These are phyloP conservation scores for Crambe crambe DNA, from an alignment of 37 sponge, comb jelly and placozoan species.

Conservation along the genomic window DNA sequence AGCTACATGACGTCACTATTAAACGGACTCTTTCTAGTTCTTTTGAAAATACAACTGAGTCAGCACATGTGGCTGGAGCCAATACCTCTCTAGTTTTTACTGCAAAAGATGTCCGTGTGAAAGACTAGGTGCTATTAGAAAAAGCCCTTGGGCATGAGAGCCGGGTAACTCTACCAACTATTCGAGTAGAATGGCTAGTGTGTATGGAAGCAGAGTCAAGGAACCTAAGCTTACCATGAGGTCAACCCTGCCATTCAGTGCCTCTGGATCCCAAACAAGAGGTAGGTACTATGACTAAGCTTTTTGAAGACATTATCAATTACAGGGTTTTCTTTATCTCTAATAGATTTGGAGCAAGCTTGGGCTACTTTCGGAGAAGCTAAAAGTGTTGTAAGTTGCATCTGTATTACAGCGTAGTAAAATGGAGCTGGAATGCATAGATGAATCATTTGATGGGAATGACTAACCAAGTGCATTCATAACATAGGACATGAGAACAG, in stretches of 20 bases:
- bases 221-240: constrained; percentile 28
- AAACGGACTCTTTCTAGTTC: background rate
- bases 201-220: constrained; percentile 32
- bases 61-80: background rate
- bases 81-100: background rate
- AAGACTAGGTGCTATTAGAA: too few species aligned
- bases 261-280: background rate
- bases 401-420: too few species aligned
- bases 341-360: constrained; percentile 44
- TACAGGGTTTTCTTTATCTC: background rate
- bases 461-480: too few species aligned
- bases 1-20: constrained; percentile 10
- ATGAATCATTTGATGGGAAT: too few species aligned
- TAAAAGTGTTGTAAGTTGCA: constrained; percentile 42
- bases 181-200: background rate
- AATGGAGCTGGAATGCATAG: too few species aligned
- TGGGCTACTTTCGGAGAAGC: constrained; percentile 71
- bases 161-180: background rate
- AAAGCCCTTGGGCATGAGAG: too few species aligned
- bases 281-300: too few species aligned
- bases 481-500: too few species aligned
- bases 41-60: background rate
- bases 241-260: background rate
- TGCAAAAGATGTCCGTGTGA: too few species aligned
- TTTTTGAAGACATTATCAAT: background rate